Conservation (phyloP, 2,888 invertebrate species). For the Caenorhabditis drosophilae region DNA sequence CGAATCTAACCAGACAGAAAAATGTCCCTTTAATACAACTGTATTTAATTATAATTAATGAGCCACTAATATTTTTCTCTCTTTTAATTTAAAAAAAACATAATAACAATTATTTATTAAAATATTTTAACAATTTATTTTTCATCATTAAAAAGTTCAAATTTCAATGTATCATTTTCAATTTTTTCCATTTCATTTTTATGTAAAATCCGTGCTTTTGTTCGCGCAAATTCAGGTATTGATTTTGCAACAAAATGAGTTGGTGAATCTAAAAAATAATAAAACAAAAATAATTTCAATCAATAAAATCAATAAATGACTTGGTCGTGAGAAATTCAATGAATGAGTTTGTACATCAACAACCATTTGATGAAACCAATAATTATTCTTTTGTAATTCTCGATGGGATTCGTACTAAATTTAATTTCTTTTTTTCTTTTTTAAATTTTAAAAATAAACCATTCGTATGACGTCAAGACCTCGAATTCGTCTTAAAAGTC, state of each 20-base stretch:
- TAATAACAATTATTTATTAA: too few species aligned
- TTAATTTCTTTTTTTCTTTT: background rate
- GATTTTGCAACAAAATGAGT: background rate
- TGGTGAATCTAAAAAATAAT: background rate
- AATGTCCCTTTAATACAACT: too few species aligned
- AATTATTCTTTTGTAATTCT: background rate
- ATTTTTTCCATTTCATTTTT: background rate
- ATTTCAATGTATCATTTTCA: background rate
- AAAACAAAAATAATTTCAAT: background rate
- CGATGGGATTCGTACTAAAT: background rate
- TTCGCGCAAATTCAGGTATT: background rate
- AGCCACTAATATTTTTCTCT: too few species aligned
- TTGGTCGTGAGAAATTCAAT: conserved; percentile 25
- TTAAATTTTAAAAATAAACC: background rate
- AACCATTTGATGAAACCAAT: conserved; percentile 13
- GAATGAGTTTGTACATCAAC: conserved; percentile 20
- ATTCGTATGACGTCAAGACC: conserved; percentile 18
- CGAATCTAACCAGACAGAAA: too few species aligned
- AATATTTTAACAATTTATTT: too few species aligned
- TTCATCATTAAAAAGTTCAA: too few species aligned
- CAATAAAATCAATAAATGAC: conserved; percentile 4
- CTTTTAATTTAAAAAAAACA: too few species aligned
- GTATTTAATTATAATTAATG: too few species aligned
- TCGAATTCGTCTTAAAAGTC: conserved; percentile 15
- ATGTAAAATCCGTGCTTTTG: background rate